Base-by-base conservation (phyloP, 2,888 invertebrate species). In the Chymomyza procnemis region DNA sequence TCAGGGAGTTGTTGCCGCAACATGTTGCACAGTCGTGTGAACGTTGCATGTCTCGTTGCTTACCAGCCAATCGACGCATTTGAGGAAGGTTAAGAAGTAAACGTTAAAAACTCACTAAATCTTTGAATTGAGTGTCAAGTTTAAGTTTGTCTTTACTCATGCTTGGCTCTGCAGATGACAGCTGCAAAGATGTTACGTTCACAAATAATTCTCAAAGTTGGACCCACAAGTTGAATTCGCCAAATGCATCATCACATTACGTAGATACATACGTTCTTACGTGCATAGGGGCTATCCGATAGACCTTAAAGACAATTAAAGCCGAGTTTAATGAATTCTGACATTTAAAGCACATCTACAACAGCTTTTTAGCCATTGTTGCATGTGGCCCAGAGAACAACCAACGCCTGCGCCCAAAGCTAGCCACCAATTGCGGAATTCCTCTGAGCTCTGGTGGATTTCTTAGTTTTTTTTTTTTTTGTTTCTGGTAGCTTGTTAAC, bases 141-240 rank as follows among this genome's bases (percentile, higher is more conserved):
- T 87, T 78, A 87, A 87, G 87, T 87, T 87, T 87, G 79, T 78
- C 76, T 72, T 78, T 71, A 73, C 26, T 72, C 73, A 67, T 75
- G 26, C n/a, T 76, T 70, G 77, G 73, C 71, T 63, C 67, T 60
- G 63, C 12, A 58, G 55, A 50, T 55, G 52, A 57, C 26, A 26
- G 26, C 26, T 26, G 26, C 73, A 69, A 57, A 68, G 74, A 46
- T 41, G 73, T 67, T 61, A 46, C 47, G 73, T 67, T 61, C 69
- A 61, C 64, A 48, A 41, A 41, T 19, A 3, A 21, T 54, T 54
- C 54, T 54, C 9, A 22, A 19, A 22, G 54, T 12, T 41, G 34
- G 34, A 9, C 34, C 2, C 9, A 34, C 34, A 34, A 34, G 8
- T 34, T 2, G 1, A 2, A 41, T 12, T 41, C 34, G 12, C 34